Percentiles rank a stretch among this genome's conserved stretches.
Conservation (phyloP, 2,888 invertebrate species). For the Steinernema hermaphroditum region DNA sequence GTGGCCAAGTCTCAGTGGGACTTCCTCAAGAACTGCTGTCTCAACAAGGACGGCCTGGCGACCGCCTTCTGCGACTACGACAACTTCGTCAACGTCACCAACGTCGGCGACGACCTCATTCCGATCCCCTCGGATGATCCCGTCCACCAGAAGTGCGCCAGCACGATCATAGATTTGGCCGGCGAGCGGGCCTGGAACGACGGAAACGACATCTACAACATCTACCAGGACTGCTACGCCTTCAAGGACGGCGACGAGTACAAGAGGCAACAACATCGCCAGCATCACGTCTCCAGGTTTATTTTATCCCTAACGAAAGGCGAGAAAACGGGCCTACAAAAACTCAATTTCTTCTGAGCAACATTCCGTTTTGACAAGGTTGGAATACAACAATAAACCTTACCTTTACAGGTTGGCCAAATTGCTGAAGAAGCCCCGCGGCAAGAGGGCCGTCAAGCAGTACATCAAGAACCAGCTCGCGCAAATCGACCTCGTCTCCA, state of each 20-base stretch:
- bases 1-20: slow-evolving; percentile 38
- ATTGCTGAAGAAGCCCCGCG: not conserved
- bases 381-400: no score
- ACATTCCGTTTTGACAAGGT: no score
- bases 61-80: slow-evolving; percentile 12
- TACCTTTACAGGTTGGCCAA: no score
- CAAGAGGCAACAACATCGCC: not conserved
- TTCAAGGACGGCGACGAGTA: not conserved
- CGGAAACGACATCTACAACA: slow-evolving; percentile 57
- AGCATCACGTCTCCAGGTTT: no score
- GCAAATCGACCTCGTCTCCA: slow-evolving; percentile 53
- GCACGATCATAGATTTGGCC: slow-evolving; percentile 7
- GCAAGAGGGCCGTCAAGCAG: not conserved
- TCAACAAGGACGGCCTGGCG: not conserved
- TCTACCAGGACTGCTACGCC: slow-evolving; percentile 59
- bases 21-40: not conserved
- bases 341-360: no score
- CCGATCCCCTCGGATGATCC: not conserved
- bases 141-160: not conserved
- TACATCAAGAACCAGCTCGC: slow-evolving; percentile 31
- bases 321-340: no score
- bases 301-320: no score
- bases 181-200: not conserved
- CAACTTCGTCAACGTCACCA: slow-evolving; percentile 12
- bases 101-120: not conserved